Evolutionary conservation across 2,797 vertebrate genomes (phyloP).

Genomic region (Echiichthys vipera): DNA sequence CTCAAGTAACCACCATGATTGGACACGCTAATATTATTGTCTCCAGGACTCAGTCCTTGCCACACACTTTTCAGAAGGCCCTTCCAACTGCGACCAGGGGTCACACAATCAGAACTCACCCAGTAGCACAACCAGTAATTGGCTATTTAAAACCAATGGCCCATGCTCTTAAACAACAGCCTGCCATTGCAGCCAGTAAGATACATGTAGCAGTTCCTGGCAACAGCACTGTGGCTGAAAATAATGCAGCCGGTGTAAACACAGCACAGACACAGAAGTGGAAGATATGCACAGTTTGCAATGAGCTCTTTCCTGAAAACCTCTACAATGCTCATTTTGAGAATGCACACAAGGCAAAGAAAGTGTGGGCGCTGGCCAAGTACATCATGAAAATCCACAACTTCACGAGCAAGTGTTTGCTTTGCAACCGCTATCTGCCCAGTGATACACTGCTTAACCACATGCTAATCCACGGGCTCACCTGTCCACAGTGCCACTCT

Average conservation of each 20-base stretch:
- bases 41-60: conserved; percentile 85
- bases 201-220: conserved; percentile 84
- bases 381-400: conserved; percentile 99
- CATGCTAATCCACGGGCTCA: conserved; percentile 97
- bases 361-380: conserved; percentile 96
- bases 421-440: conserved; percentile 97
- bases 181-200: conserved; percentile 79
- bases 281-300: conserved; percentile 99
- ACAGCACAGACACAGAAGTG: conserved; percentile 97
- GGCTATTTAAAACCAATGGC: conserved; percentile 91
- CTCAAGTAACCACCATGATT: conserved; percentile 98
- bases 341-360: conserved; percentile 97
- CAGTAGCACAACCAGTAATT: conserved; percentile 89
- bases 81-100: conserved; percentile 84
- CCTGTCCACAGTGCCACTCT: conserved; percentile 95
- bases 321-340: conserved; percentile 97
- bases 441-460: conserved; percentile 97
- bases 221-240: conserved; percentile 81
- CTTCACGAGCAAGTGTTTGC: conserved; percentile 99
- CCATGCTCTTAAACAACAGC: conserved; percentile 84
- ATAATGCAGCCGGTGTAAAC: conserved; percentile 71
- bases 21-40: conserved; percentile 95
- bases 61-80: conserved; percentile 86
- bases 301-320: conserved; percentile 97
- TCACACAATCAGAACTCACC: conserved; percentile 85